Evolutionary conservation across 1,140 invertebrate species (phyloP), one percentile per base, ranked within the genome.

Genomic region (Magallana ariakensis): DNA sequence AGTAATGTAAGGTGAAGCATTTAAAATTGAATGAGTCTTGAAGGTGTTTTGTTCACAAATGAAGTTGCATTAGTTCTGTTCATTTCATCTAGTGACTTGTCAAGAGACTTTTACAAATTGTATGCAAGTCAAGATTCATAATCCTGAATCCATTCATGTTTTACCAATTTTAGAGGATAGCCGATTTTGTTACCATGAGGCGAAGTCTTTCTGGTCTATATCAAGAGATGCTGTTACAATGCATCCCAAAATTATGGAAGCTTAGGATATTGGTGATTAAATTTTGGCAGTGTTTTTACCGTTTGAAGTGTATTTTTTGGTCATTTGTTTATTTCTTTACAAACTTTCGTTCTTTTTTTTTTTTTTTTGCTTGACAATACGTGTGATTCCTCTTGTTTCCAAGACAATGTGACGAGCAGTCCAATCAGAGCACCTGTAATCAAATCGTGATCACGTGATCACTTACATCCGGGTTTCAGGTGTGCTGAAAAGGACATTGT

Each of bases 231-330:
- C 22, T 75, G 66, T 75, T 75, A 75, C 66, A 26, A 75, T 33
- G 66, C 66, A 75, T 75, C 66, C 66, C 66, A 75, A 75, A 75
- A 75, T 62, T 75, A 75, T 75, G 66, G 66, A 75, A 75, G 66
- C 66, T 26, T 46, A 75, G 83, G 57, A 85, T 83, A 88, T 86
- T 82, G 87, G 87, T 88, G 87, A 88, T 85, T 88, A 66, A 83
- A 82, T 83, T 88, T 88, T 84, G 85, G 84, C 82, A 80, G 81
- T 88, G 85, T 66, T 83, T 88, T 70, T 85, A 53, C 66, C 84
- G 87, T 85, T 86, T 88, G 87, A 88, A 82, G 87, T 88, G 87
- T 88, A 88, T 86, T 88, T 80, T 87, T 88, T 88, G 87, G 87
- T 88, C 84, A 88, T 88, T 88, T 88, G 84, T 82, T 82, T 82